These are phyloP conservation scores for Ictalurus punctatus DNA, from an alignment of 2,113 vertebrate species.

Conservation along the genomic window DNA sequence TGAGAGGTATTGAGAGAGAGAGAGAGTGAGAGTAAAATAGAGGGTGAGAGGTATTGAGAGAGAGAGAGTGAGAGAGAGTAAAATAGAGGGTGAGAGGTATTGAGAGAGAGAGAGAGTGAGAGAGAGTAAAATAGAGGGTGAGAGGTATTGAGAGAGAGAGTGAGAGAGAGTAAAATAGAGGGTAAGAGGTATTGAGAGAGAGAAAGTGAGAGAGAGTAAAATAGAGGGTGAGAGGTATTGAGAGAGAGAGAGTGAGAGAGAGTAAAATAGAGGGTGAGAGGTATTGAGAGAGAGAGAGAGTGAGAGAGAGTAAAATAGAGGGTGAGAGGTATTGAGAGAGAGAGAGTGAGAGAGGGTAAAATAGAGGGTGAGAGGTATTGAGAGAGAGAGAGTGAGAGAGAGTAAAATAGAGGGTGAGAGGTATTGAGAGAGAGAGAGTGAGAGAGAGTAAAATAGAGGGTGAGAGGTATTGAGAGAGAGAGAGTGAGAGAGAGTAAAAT, in stretches of 20 bases:
- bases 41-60: neutral
- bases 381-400: too few species aligned
- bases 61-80: neutral
- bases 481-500: too few species aligned
- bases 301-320: neutral
- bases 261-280: neutral
- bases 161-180: neutral
- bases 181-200: neutral
- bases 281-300: neutral
- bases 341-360: neutral
- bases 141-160: neutral
- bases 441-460: too few species aligned
- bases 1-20: neutral
- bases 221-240: too few species aligned
- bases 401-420: too few species aligned
- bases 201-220: neutral
- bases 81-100: neutral
- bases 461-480: too few species aligned
- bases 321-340: neutral
- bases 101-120: neutral
- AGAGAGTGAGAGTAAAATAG: neutral
- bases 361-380: too few species aligned
- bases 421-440: too few species aligned
- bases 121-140: too few species aligned
- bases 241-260: neutral